Conservation (phyloP, 1,140 invertebrate genomes). For the Cotesia chilonis region DNA sequence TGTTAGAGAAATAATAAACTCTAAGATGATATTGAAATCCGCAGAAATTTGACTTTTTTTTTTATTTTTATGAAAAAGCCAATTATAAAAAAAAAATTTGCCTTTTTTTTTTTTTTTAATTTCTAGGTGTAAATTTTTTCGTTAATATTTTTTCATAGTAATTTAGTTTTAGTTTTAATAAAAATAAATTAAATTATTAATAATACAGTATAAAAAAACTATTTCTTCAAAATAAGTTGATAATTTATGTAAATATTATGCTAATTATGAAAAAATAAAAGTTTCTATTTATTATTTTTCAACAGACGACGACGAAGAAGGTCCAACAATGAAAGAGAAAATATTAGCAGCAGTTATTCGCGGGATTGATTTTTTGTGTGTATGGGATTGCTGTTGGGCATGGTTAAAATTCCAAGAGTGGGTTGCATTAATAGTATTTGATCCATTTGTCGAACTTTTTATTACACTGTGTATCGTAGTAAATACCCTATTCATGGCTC, state of each 20-base stretch:
- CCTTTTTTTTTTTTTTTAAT: too few species aligned
- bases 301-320: slow-evolving; percentile 90
- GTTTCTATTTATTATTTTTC: slow-evolving; percentile 94
- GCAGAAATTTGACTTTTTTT: too few species aligned
- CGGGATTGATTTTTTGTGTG: slow-evolving; percentile 91
- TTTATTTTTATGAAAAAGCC: too few species aligned
- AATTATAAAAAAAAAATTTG: too few species aligned
- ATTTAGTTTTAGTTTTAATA: too few species aligned
- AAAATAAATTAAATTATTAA: too few species aligned
- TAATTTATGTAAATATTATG: neutral
- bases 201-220: too few species aligned
- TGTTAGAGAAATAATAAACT: neutral
- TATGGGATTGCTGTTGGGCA: slow-evolving; percentile 94
- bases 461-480: slow-evolving; percentile 98
- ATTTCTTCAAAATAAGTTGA: too few species aligned
- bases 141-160: too few species aligned
- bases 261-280: slow-evolving; percentile 67
- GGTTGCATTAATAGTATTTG: slow-evolving; percentile 92
- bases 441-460: slow-evolving; percentile 97
- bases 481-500: slow-evolving; percentile 97
- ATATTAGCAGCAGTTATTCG: slow-evolving; percentile 77
- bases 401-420: slow-evolving; percentile 92
- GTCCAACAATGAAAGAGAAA: slow-evolving; percentile 87
- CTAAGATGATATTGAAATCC: too few species aligned
- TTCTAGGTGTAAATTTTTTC: too few species aligned